Percentiles rank a stretch among this genome's conserved stretches.
These are phyloP conservation scores for Drosophila acutilabella DNA, from an alignment of 2,888 invertebrate species.

Conservation along the genomic window DNA sequence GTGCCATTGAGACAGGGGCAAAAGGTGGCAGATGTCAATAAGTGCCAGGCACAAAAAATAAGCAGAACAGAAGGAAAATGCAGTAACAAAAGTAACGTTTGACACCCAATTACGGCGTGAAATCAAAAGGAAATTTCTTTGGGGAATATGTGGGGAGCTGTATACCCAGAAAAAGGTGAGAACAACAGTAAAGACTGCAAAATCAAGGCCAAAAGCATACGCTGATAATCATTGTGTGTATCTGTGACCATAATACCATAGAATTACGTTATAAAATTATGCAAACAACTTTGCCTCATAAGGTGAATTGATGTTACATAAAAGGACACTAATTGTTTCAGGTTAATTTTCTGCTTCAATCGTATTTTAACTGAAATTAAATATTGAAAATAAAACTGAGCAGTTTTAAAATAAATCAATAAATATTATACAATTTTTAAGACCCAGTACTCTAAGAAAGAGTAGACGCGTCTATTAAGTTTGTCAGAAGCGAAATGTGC, in stretches of 20 bases:
- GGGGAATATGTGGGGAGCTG: conserved; percentile 45
- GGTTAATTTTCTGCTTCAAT: too few species aligned
- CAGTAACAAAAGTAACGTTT: conserved; percentile 75
- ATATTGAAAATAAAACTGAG: too few species aligned
- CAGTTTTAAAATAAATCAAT: too few species aligned
- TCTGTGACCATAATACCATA: not conserved
- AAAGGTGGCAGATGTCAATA: conserved; percentile 76
- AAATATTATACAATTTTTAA: too few species aligned
- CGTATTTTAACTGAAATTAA: too few species aligned
- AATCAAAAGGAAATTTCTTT: conserved; percentile 76
- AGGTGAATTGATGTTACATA: not conserved
- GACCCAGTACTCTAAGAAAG: too few species aligned
- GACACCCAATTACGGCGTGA: conserved; percentile 79
- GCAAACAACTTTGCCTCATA: not conserved
- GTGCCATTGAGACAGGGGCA: conserved; percentile 17
- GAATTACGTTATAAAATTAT: not conserved
- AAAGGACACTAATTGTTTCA: not conserved
- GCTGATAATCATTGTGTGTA: conserved; percentile 2
- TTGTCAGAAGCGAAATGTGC: too few species aligned
- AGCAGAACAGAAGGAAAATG: conserved; percentile 45
- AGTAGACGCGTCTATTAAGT: too few species aligned
- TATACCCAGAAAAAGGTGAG: conserved; percentile 8
- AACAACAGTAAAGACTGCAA: conserved; percentile 2
- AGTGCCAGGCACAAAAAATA: conserved; percentile 60
- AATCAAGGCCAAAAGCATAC: not conserved